phyloP scores from a whole-genome alignment of 2,888 invertebrate genomes.

The Physocephala rufipes region DNA sequence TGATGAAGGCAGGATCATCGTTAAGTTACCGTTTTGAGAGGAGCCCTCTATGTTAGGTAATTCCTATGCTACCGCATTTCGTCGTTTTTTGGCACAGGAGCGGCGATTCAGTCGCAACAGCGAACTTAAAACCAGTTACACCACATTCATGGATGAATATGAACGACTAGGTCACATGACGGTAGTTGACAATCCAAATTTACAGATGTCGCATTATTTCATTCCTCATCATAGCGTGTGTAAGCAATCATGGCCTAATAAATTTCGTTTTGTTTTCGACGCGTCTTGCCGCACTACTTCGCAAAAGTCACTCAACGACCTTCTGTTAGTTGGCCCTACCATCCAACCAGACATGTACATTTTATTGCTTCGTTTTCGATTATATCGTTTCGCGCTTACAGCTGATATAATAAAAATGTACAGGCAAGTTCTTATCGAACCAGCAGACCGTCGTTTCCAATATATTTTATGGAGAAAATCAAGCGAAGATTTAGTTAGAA shows the following conservation, averaged over 20 bases:
- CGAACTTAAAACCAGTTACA: slow-evolving; percentile 39
- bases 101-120: slow-evolving; percentile 30
- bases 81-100: slow-evolving; percentile 39
- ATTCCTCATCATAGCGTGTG: slow-evolving; percentile 43
- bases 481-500: slow-evolving; percentile 31
- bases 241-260: slow-evolving; percentile 7
- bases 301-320: slow-evolving; percentile 39
- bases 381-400: slow-evolving; percentile 38
- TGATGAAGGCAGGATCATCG: slow-evolving; percentile 5
- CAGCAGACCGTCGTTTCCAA: slow-evolving; percentile 37
- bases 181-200: slow-evolving; percentile 12
- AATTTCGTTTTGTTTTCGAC: slow-evolving; percentile 41
- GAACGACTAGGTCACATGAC: slow-evolving; percentile 64
- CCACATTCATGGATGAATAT: slow-evolving; percentile 42
- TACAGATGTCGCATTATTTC: slow-evolving; percentile 23
- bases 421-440: slow-evolving; percentile 16
- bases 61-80: slow-evolving; percentile 38
- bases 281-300: slow-evolving; percentile 36
- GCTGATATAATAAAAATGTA: slow-evolving; percentile 41
- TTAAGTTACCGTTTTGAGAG: slow-evolving; percentile 18
- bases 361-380: slow-evolving; percentile 39
- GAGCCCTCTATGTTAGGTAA: slow-evolving; percentile 36
- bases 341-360: slow-evolving; percentile 12
- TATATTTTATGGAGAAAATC: slow-evolving; percentile 42
- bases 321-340: slow-evolving; percentile 41